phyloP scores from a whole-genome alignment of 2,888 invertebrate genomes.

The Dynastes hyllus region DNA sequence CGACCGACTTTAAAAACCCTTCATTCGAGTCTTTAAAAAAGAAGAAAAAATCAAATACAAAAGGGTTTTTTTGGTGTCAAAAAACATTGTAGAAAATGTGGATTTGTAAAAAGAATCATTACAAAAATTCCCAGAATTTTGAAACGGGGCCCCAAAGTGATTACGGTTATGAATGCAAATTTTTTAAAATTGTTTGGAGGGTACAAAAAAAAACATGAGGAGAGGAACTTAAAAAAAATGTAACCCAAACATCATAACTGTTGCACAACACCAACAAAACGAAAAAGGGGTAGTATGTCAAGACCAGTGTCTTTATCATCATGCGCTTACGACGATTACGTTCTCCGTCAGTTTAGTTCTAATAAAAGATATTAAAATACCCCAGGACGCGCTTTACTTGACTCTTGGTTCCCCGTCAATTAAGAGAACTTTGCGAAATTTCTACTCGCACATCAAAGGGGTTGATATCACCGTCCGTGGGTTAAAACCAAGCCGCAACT shows the following conservation, averaged over 20 bases:
- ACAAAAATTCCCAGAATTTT: background rate
- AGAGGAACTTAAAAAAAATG: background rate
- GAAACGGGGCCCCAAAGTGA: background rate
- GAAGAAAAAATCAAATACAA: too few relatives aligned
- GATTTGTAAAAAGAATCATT: background rate
- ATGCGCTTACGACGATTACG: background rate
- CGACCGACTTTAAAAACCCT: too few relatives aligned
- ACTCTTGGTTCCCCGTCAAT: slow-evolving; percentile 10
- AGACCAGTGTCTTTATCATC: background rate
- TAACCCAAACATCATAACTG: slow-evolving; percentile 1
- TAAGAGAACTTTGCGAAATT: background rate
- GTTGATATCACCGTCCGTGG: too few relatives aligned
- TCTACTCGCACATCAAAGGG: too few relatives aligned
- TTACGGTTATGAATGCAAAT: background rate
- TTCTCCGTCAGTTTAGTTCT: slow-evolving; percentile 4
- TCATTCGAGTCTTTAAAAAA: too few relatives aligned
- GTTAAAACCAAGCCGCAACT: too few relatives aligned
- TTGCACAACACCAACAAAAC: background rate
- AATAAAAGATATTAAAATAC: too few relatives aligned
- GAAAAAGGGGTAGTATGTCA: background rate
- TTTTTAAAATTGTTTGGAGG: slow-evolving; percentile 14
- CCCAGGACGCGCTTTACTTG: background rate
- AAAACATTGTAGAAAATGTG: background rate
- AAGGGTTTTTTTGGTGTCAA: too few relatives aligned
- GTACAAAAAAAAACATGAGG: background rate